Evolutionary conservation across 37 sponge, comb jelly and placozoan species (phyloP), one percentile per base, ranked within the genome.

Genomic region (Amphimedon queenslandica): DNA sequence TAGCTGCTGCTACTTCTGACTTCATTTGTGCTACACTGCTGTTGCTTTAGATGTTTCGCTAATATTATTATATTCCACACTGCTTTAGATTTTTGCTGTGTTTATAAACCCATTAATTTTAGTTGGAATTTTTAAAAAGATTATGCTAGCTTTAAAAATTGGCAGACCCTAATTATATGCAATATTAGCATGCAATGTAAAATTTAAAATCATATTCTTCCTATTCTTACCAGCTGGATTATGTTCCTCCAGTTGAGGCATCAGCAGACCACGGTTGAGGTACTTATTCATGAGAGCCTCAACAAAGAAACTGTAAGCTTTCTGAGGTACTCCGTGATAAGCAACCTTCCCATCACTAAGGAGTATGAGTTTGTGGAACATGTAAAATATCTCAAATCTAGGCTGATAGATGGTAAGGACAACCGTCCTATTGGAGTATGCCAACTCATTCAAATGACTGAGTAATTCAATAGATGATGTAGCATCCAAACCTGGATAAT

Each of bases 341-440:
- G 57, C 66, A 51, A 57, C 21, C 64, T 40, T 80, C 37, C 84
- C 84, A 36, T 77, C 84, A 34, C 57, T 53, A 4, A 84, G 72
- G 40, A 84, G 57, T 1, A 84, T 69, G 43, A 84, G 61, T 37
- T 77, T 69, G 57, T 76, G 63, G n/a, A n/a, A n/a, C n/a, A n/a
- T 58, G 38, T 47, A 30, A 42, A 63, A 72, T 63, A 79, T 42
- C 61, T 70, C 43, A 42, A 69, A 79, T 4, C 91, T 8, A 36
- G 85, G 85, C 40, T 84, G 85, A 67, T 84, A 79, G 31, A 84
- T 84, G 21, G 85, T 84, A 40, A 84, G 85, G 4, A 84, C 64
- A 25, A 84, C 60, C 28, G 78, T 69, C 1, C 91, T 58, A 11
- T 90, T 90, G 58, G 82, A 81, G 64, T 37, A 40, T 18, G 82